phyloP scores from a whole-genome alignment of 2,888 invertebrate genomes.

The Lasioglossum vierecki region DNA sequence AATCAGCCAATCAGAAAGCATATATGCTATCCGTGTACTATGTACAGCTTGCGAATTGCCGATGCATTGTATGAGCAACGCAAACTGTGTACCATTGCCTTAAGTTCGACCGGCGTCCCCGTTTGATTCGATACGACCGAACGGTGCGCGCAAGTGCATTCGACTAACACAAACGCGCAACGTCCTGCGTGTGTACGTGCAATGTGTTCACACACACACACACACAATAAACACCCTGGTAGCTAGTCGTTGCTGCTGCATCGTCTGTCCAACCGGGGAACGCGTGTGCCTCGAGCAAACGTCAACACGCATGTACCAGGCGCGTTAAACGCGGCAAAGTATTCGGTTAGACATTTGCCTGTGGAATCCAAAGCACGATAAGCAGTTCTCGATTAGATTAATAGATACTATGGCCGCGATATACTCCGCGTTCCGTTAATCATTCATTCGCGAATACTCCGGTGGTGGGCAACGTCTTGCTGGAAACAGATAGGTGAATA shows the following conservation, averaged over 20 bases:
- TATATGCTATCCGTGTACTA: constrained; percentile 6
- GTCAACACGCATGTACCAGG: background rate
- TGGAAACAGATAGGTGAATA: background rate
- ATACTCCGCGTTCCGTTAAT: constrained; percentile 44
- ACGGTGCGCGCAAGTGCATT: background rate
- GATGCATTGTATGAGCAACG: constrained; percentile 25
- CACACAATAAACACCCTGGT: background rate
- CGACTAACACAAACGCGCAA: background rate
- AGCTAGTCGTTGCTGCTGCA: background rate
- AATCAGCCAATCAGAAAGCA: constrained; percentile 50
- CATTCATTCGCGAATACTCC: constrained; percentile 43
- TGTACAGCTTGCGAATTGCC: constrained; percentile 34
- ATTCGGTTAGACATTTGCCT: constrained; percentile 31
- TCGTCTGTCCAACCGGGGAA: background rate
- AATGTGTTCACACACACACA: too few species aligned
- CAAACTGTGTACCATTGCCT: constrained; percentile 56
- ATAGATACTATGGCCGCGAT: constrained; percentile 25
- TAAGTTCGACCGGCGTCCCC: constrained; percentile 56
- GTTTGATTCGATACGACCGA: constrained; percentile 46
- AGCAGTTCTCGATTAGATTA: constrained; percentile 52
- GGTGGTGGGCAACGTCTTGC: background rate
- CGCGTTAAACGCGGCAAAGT: constrained; percentile 28
- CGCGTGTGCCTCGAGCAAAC: background rate
- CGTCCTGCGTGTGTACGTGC: background rate
- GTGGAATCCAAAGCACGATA: constrained; percentile 27